phyloP scores from a whole-genome alignment of 2,113 vertebrate genomes.

The Australoheros scitulus region DNA sequence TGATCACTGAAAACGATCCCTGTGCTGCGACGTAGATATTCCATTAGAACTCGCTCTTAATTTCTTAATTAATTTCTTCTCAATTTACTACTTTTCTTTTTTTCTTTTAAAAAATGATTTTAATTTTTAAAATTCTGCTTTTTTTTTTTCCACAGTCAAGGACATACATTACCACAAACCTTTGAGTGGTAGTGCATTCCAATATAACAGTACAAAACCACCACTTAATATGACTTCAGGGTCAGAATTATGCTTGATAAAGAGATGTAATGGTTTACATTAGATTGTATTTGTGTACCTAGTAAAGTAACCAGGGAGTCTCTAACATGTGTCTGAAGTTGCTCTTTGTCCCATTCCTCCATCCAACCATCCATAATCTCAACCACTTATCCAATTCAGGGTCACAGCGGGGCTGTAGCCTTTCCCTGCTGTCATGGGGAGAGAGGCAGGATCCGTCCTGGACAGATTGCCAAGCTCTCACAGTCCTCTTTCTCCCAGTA shows the following conservation, averaged over 20 bases:
- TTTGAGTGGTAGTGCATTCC: neutral
- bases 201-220: too few relatives aligned
- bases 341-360: neutral
- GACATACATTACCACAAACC: neutral
- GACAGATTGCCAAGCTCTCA: too few relatives aligned
- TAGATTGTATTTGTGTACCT: neutral
- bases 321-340: neutral
- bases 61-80: too few relatives aligned
- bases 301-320: neutral
- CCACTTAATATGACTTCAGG: neutral
- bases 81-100: too few relatives aligned
- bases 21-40: neutral
- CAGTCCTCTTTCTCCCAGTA: neutral
- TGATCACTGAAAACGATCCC: neutral
- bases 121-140: neutral
- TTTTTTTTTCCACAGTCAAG: rapidly evolving
- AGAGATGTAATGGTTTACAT: neutral
- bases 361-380: neutral
- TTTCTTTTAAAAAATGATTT: too few relatives aligned
- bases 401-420: neutral
- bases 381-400: neutral
- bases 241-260: neutral
- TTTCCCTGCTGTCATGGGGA: neutral
- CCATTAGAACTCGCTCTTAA: neutral
- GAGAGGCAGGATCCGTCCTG: neutral